These are phyloP conservation scores for Solea senegalensis DNA, from an alignment of 2,113 vertebrate genomes.

Conservation along the genomic window DNA sequence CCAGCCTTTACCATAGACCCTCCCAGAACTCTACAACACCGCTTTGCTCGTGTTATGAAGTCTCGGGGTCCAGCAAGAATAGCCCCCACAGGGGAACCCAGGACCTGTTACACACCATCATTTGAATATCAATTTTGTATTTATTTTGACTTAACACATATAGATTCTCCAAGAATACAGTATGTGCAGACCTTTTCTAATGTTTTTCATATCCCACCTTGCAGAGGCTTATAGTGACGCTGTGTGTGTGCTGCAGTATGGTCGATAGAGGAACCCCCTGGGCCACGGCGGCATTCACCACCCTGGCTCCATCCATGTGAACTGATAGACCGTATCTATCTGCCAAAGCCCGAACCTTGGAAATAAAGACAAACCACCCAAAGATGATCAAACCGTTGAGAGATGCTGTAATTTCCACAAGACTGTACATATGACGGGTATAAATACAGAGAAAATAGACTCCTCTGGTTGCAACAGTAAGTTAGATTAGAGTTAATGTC, in stretches of 20 bases:
- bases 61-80: conserved; percentile 80
- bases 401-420: too few relatives aligned
- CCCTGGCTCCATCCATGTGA: conserved; percentile 87
- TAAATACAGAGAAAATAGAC: too few relatives aligned
- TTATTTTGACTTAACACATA: not conserved
- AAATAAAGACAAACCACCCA: conserved; percentile 10
- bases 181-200: conserved; percentile 28
- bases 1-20: conserved; percentile 85
- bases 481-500: too few relatives aligned
- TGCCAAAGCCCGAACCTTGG: conserved; percentile 81
- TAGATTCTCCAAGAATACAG: too few relatives aligned
- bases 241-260: conserved; percentile 86
- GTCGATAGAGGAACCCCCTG: conserved; percentile 70
- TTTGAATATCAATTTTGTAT: not conserved
- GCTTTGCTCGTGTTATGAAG: conserved; percentile 79
- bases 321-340: conserved; percentile 76
- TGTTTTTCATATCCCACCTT: conserved; percentile 78
- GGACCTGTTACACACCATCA: conserved; percentile 73
- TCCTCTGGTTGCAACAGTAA: too few relatives aligned
- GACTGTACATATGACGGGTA: too few relatives aligned
- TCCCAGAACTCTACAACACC: conserved; percentile 83
- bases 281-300: conserved; percentile 85
- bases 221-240: conserved; percentile 87
- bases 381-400: too few relatives aligned
- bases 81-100: conserved; percentile 83